Evolutionary conservation across 2,888 invertebrate species (phyloP), one percentile per base, ranked within the genome.

Genomic region (Himalopsyche kuldschensis): DNA sequence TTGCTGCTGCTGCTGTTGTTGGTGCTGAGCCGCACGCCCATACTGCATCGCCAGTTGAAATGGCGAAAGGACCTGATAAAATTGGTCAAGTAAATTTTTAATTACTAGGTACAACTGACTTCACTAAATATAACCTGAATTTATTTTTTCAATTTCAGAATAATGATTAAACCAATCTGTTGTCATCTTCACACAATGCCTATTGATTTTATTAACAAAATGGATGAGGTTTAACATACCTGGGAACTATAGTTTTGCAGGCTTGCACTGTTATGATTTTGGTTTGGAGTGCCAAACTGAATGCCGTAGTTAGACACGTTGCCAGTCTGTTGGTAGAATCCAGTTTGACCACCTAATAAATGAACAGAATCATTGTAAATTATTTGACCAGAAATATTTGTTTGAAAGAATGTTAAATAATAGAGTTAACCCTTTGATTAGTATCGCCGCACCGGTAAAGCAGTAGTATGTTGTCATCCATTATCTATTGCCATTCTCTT

Each of bases 21-120:
- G 91, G 87, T 92, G 92, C 87, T 92, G 92, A 87, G 90, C 88
- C 79, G 91, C 90, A 85, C 90, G 90, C 84, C 91, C 90, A 86
- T 91, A 91, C 87, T 92, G 92, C 87, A 92, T 90, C 32, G 92
- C 93, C 84, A 93, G 91, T 88, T 94, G 91, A 86, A 94, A 89
- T 76, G 93, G 93, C 87, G 93, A 93, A 86, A 94, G 89, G 87
- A 93, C 94, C 87, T 93, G 93, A 8, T 55, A 5, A 93, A 93
- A 85, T 91, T 17, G 30, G 35, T 35, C 1, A 35, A 4, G 41
- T 41, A 3, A 15, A 15, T 41, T 41, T 41, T 11, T 2, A 41
- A 41, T 41, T 41, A 35, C 32, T 32, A 32, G 32, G 32, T 6
- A 32, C 32, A 2, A 32, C 32, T 6, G 6, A 32, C 32, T 32